These are phyloP conservation scores for Xestia ashworthii DNA, from an alignment of 2,888 invertebrate species.

Conservation along the genomic window DNA sequence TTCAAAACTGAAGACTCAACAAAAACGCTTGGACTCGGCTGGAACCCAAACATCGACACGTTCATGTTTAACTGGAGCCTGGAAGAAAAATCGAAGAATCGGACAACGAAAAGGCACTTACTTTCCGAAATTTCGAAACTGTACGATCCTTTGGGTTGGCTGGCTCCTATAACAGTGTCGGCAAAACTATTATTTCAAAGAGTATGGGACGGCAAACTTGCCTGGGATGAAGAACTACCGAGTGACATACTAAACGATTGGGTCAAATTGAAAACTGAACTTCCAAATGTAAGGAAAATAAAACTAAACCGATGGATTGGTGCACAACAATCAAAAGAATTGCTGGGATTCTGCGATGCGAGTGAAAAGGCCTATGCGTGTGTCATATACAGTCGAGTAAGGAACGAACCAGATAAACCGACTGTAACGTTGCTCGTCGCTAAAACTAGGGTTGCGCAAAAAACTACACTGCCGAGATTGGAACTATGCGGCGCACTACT, in stretches of 20 bases:
- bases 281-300: neutral
- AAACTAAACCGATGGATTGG: conserved; percentile 15
- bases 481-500: neutral
- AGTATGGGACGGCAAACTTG: neutral
- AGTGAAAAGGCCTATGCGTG: neutral
- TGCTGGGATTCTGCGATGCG: neutral
- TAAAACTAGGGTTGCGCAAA: neutral
- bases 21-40: neutral
- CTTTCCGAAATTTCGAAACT: conserved; percentile 20
- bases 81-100: neutral
- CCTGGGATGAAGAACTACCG: conserved; percentile 20
- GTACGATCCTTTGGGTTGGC: conserved; percentile 14
- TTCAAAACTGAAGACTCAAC: neutral
- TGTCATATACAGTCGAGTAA: neutral
- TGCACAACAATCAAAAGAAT: neutral
- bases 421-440: neutral
- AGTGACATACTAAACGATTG: conserved; percentile 1
- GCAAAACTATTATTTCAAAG: conserved; percentile 25
- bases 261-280: neutral
- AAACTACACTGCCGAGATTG: neutral
- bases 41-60: neutral
- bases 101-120: neutral
- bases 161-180: conserved; percentile 3
- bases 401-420: neutral
- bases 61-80: neutral